phyloP scores from a whole-genome alignment of 2,113 vertebrate genomes.

The Felis catus region DNA sequence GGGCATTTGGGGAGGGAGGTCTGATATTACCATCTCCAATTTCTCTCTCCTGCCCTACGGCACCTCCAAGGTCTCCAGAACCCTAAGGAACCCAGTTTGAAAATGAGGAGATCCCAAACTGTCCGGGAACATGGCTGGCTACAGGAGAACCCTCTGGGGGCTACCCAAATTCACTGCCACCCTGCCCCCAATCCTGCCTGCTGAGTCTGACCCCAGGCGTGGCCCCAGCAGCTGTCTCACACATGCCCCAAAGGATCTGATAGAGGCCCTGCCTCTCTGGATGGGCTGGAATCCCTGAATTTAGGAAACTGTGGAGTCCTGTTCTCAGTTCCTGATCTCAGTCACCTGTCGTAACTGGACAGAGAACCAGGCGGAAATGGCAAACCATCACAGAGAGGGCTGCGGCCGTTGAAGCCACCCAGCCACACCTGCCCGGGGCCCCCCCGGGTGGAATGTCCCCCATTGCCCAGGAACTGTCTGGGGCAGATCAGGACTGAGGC shows the following conservation, averaged over 20 bases:
- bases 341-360: not conserved
- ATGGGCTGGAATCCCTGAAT: not conserved
- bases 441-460: accelerated
- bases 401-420: not conserved
- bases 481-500: not conserved
- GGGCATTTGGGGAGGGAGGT: not conserved
- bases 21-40: not conserved
- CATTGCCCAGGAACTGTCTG: not conserved
- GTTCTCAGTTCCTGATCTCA: not conserved
- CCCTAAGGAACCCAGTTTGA: not conserved
- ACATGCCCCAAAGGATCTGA: not conserved
- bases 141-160: not conserved
- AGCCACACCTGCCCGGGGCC: not conserved
- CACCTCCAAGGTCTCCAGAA: not conserved
- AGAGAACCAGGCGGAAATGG: not conserved
- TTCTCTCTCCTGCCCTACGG: not conserved
- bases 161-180: not conserved
- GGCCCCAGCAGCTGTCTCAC: not conserved
- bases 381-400: not conserved
- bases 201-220: not conserved
- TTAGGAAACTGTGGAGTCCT: not conserved
- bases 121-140: not conserved
- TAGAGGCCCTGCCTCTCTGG: not conserved
- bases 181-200: not conserved
- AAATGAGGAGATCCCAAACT: not conserved